These are phyloP conservation scores for Drosophila infuscata DNA, from an alignment of 2,888 invertebrate species.

Conservation along the genomic window DNA sequence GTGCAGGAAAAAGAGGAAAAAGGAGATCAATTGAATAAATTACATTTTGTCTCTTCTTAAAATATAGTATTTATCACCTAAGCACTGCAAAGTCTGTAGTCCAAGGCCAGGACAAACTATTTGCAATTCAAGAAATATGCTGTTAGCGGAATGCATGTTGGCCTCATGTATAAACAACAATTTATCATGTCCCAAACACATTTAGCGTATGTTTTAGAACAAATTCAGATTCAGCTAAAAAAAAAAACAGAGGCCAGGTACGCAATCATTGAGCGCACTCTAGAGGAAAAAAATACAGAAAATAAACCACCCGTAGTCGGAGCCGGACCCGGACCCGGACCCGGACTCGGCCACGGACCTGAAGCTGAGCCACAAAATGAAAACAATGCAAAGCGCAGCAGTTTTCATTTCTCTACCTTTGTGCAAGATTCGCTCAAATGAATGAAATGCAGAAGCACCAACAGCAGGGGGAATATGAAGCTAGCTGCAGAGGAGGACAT, in stretches of 20 bases:
- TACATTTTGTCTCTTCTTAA: background rate
- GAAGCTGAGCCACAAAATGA: slow-evolving; percentile 61
- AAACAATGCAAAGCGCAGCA: slow-evolving; percentile 76
- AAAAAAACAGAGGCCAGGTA: slow-evolving; percentile 34
- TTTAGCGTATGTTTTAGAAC: slow-evolving; percentile 72
- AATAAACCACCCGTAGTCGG: slow-evolving; percentile 25
- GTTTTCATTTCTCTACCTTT: slow-evolving; percentile 77
- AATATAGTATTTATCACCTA: background rate
- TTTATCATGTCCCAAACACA: slow-evolving; percentile 69
- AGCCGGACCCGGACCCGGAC: background rate
- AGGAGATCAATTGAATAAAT: background rate
- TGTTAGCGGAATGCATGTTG: slow-evolving; percentile 23
- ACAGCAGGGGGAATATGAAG: slow-evolving; percentile 5
- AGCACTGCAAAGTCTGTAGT: background rate
- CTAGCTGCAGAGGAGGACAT: background rate
- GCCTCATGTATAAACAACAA: slow-evolving; percentile 46
- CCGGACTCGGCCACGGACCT: slow-evolving; percentile 1
- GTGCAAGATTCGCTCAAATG: slow-evolving; percentile 61
- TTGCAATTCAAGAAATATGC: slow-evolving; percentile 58
- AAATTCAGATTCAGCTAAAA: slow-evolving; percentile 67
- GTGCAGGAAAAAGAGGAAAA: background rate
- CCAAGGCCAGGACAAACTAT: slow-evolving; percentile 10
- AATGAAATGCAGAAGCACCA: slow-evolving; percentile 54
- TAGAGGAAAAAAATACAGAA: slow-evolving; percentile 19
- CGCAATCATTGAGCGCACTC: slow-evolving; percentile 44